phyloP scores from a whole-genome alignment of 2,797 vertebrate genomes.

The Helarctos malayanus region DNA sequence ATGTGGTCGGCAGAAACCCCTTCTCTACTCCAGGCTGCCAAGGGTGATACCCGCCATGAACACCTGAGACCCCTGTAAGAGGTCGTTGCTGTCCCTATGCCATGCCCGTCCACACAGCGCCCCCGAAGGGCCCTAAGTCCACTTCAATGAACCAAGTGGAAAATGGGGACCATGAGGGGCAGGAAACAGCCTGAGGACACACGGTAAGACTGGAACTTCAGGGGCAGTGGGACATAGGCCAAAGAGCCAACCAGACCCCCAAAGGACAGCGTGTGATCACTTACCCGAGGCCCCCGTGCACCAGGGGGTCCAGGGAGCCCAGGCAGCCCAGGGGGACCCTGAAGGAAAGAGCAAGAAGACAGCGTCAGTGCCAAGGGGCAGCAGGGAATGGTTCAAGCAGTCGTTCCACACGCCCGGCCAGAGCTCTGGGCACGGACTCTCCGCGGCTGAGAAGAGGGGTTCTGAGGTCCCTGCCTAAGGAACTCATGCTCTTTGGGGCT shows the following conservation, averaged over 20 bases:
- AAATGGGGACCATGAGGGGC: background rate
- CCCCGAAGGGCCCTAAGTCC: background rate
- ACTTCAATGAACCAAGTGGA: background rate
- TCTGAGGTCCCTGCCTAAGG: background rate
- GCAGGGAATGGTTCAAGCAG: background rate
- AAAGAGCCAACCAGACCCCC: background rate
- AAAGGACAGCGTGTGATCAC: conserved; percentile 78
- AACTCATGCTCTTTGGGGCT: background rate
- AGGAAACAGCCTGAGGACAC: background rate
- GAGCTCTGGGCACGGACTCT: background rate
- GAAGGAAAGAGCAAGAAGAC: conserved; percentile 58
- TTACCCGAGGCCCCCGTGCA: conserved; percentile 96
- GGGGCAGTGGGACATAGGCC: background rate
- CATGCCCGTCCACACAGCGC: background rate
- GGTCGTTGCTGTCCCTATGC: background rate
- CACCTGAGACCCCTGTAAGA: background rate
- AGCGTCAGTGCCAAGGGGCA: background rate
- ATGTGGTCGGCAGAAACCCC: background rate
- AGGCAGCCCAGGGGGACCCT: conserved; percentile 95
- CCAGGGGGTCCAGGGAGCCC: conserved; percentile 95
- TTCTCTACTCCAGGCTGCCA: background rate
- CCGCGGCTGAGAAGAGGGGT: background rate
- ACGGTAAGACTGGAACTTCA: background rate
- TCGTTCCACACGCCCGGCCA: background rate
- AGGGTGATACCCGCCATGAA: too few relatives aligned